Evolutionary conservation across 2,888 invertebrate genomes (phyloP), one percentile per base, ranked within the genome.

Genomic region (Tolmerus cingulatus): DNA sequence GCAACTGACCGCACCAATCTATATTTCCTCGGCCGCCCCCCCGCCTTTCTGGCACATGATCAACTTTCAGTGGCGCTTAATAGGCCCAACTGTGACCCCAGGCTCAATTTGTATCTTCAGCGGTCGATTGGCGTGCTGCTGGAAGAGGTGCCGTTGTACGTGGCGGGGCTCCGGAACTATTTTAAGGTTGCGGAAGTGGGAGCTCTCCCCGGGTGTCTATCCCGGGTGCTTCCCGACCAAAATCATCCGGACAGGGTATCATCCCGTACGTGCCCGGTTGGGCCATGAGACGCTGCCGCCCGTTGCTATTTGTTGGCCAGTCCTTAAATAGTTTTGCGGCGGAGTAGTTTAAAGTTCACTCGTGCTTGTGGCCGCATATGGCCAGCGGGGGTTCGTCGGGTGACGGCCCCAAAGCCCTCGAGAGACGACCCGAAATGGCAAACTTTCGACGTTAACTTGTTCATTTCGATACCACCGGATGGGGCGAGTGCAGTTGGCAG

Each of bases 321-420:
- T 74, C 84, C 84, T 84, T 74, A 84, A 84, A 74, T 84, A 84
- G 84, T 84, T 84, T 84, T 84, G 84, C 30, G 84, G 84, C 27
- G 37, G 74, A 84, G 43, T 19, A 74, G 84, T 84, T 84, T 74
- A 84, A 84, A 84, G 74, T 84, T 84, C 84, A 74, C 74, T 74
- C 84, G 55, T 84, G 40, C 40, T 84, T 66, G 84, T 19, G 84
- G 74, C 74, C 37, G n/a, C 43, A 74, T 40, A 40, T 37, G 23
- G 23, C 9, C 8, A 51, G 7, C n/a, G 37, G 23, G 27, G 14
- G 51, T 27, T 34, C 27, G 14, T 19, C 4, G 34, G 16, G 34
- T 5, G 30, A 30, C 5, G 51, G 40, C 1, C 8, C 4, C n/a
- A 2, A 12, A 51, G 27, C 51, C 77, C n/a, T 77, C 77, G 37